Conservation (phyloP, 2,797 vertebrate genomes). For the Acrocephalus scirpaceus region DNA sequence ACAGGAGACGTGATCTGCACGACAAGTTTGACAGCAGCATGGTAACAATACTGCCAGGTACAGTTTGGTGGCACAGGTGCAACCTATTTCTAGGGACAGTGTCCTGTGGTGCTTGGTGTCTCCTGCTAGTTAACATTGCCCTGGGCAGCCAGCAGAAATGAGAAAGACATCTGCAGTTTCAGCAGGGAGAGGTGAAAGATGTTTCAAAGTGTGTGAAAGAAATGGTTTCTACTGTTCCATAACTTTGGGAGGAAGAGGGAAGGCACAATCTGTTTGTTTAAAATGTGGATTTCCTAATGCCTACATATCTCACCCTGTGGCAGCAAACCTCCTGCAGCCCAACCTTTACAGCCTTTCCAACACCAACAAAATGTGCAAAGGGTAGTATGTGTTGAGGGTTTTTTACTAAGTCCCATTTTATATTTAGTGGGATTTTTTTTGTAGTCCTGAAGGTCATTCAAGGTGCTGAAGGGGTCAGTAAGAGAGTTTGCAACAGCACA, state of each 20-base stretch:
- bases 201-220: not conserved
- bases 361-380: not conserved
- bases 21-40: not conserved
- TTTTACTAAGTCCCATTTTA: no score
- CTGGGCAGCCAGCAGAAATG: not conserved
- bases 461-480: no score
- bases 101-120: not conserved
- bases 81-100: not conserved
- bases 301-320: not conserved
- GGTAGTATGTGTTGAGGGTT: not conserved
- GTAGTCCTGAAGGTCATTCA: no score
- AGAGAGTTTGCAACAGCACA: not conserved
- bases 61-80: not conserved
- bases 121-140: not conserved
- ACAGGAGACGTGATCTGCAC: not conserved
- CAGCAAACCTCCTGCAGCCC: not conserved
- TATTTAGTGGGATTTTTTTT: not conserved
- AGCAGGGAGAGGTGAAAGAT: not conserved
- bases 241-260: not conserved
- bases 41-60: not conserved
- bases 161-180: not conserved
- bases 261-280: accelerated
- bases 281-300: not conserved
- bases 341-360: not conserved
- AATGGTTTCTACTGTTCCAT: not conserved